A percentile compares a stretch with the other conserved stretches of the same genome.
Evolutionary conservation across 2,113 vertebrate species (phyloP).

Genomic region (Vicugna pacos): DNA sequence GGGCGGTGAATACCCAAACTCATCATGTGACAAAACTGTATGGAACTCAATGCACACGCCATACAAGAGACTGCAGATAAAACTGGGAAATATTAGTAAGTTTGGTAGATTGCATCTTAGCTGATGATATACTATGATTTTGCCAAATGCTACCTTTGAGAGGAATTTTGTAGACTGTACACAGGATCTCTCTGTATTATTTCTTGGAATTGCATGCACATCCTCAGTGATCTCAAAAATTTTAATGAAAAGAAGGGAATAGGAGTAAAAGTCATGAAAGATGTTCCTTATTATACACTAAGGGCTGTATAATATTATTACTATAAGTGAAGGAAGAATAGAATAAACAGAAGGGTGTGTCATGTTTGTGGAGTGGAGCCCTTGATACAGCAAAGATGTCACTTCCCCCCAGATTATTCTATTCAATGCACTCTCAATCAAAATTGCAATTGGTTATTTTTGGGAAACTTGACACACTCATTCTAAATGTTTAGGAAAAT

Average conservation of each 20-base stretch:
- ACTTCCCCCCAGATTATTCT: background rate
- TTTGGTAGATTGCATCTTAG: background rate
- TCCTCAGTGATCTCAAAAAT: background rate
- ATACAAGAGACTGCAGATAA: background rate
- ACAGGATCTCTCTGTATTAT: background rate
- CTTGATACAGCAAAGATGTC: background rate
- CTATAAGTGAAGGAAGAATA: background rate
- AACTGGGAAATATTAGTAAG: background rate
- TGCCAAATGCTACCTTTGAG: background rate
- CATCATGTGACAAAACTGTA: background rate
- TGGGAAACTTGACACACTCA: background rate
- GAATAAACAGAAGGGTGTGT: background rate
- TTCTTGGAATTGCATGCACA: background rate
- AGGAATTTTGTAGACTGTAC: background rate
- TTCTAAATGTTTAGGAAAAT: background rate
- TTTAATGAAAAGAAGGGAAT: background rate
- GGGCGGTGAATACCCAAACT: background rate
- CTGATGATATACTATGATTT: background rate
- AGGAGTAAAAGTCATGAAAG: background rate
- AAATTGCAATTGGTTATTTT: background rate
- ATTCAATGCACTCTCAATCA: background rate
- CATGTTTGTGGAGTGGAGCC: background rate
- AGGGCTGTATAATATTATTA: background rate
- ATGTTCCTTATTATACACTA: background rate
- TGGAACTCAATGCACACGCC: background rate